Evolutionary conservation across 2,113 vertebrate genomes (phyloP).

Genomic region (Jaculus jaculus): DNA sequence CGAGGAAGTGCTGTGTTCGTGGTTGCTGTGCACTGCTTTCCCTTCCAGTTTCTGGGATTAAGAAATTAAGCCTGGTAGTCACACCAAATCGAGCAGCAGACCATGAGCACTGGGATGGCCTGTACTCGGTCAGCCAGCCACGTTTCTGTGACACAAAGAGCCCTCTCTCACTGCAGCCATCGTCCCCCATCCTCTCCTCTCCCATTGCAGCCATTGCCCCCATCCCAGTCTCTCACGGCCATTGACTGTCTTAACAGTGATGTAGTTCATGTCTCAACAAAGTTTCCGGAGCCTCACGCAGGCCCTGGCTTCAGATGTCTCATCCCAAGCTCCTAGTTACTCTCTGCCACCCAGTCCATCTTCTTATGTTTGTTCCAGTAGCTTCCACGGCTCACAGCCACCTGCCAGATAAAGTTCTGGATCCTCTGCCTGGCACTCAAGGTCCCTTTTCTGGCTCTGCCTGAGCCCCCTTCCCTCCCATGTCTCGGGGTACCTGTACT

Average conservation of each 20-base stretch:
- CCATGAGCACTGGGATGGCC: neutral
- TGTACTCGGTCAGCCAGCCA: neutral
- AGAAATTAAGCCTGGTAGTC: constrained; percentile 1
- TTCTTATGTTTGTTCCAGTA: neutral
- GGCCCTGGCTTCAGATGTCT: neutral
- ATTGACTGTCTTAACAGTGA: neutral
- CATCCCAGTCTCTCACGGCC: neutral
- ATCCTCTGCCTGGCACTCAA: neutral
- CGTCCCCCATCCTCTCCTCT: neutral
- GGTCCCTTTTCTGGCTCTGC: neutral
- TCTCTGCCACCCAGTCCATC: neutral
- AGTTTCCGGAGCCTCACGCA: neutral
- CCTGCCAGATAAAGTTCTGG: neutral
- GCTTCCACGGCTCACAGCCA: neutral
- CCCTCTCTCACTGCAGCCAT: neutral
- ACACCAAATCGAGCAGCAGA: neutral
- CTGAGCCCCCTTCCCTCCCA: neutral
- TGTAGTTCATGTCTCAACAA: neutral
- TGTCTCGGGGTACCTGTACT: neutral
- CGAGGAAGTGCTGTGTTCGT: neutral
- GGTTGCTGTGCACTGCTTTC: neutral
- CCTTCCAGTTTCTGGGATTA: constrained; percentile 22
- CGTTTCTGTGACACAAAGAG: neutral
- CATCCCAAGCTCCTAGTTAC: neutral
- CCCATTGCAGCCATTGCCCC: neutral